Percentiles rank a stretch among this genome's conserved stretches.
phyloP scores from a whole-genome alignment of 2,888 invertebrate genomes.

The Trimorus sp. region DNA sequence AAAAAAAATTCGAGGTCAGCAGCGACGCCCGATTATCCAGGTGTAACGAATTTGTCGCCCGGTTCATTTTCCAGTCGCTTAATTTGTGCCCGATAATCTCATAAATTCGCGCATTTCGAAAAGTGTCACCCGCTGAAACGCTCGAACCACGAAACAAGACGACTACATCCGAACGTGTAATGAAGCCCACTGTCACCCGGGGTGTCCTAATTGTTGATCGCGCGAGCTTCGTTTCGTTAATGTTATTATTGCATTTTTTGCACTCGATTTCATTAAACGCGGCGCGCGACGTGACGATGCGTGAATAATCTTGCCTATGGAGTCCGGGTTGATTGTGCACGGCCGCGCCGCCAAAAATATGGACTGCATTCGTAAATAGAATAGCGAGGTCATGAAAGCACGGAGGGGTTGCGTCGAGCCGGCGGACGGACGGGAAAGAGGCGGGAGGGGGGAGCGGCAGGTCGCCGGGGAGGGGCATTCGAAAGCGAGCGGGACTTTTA shows the following conservation, averaged over 20 bases:
- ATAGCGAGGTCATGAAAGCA: conserved; percentile 65
- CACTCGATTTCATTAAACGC: conserved; percentile 69
- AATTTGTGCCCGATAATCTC: conserved; percentile 26
- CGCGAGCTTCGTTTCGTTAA: conserved; percentile 69
- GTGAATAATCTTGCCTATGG: conserved; percentile 69
- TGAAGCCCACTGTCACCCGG: conserved; percentile 41
- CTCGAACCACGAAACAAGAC: conserved; percentile 20
- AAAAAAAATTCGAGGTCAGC: too few species aligned
- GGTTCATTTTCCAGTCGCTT: conserved; percentile 17
- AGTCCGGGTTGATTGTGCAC: conserved; percentile 62
- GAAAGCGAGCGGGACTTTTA: conserved; percentile 56
- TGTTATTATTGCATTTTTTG: conserved; percentile 72
- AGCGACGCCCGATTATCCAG: too few species aligned
- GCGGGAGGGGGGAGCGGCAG: not conserved
- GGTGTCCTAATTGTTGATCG: conserved; percentile 49
- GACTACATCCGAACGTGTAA: conserved; percentile 33
- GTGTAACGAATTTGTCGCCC: conserved; percentile 15
- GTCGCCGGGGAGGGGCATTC: too few species aligned
- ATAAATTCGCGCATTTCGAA: conserved; percentile 17
- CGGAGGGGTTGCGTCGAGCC: conserved; percentile 6
- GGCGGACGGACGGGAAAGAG: not conserved
- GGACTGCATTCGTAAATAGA: conserved; percentile 63
- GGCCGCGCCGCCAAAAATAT: conserved; percentile 59
- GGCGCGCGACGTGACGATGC: conserved; percentile 60
- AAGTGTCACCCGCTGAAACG: not conserved